phyloP scores from a whole-genome alignment of 2,113 vertebrate species.

The Malurus elegans region DNA sequence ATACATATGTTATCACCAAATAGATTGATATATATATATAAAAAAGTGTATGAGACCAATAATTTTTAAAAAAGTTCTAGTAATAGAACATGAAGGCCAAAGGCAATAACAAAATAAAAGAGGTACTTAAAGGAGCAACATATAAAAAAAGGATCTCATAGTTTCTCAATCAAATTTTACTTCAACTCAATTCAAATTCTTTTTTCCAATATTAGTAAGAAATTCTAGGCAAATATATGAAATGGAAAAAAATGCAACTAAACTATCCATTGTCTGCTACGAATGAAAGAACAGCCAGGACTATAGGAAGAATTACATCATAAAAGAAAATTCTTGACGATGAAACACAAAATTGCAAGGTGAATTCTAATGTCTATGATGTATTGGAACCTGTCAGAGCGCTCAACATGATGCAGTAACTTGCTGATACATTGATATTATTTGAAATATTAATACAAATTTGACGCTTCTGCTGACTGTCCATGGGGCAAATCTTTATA shows the following conservation, averaged over 20 bases:
- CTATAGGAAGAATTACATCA: not conserved
- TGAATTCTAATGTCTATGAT: not conserved
- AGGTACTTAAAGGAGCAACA: not conserved
- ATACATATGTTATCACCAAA: not conserved
- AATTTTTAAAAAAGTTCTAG: not conserved
- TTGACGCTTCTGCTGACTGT: not conserved
- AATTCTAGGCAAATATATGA: not conserved
- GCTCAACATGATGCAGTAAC: not conserved
- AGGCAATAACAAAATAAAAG: not conserved
- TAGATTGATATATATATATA: not conserved
- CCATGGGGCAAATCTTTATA: not conserved
- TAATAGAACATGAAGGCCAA: not conserved
- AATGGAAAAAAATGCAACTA: not conserved
- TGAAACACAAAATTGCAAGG: not conserved
- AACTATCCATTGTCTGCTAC: not conserved
- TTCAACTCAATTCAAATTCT: not conserved
- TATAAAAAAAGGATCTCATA: not conserved
- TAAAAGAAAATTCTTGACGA: not conserved
- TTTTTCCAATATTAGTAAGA: not conserved
- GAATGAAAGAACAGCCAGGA: fast-evolving
- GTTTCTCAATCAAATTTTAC: not conserved
- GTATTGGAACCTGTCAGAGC: not conserved
- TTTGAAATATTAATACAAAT: not conserved
- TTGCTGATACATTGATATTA: not conserved
- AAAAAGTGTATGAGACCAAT: not conserved